Percentiles rank a stretch among this genome's conserved stretches.
phyloP scores from a whole-genome alignment of 2,113 vertebrate genomes.

The Rhynchopsitta pachyrhyncha region DNA sequence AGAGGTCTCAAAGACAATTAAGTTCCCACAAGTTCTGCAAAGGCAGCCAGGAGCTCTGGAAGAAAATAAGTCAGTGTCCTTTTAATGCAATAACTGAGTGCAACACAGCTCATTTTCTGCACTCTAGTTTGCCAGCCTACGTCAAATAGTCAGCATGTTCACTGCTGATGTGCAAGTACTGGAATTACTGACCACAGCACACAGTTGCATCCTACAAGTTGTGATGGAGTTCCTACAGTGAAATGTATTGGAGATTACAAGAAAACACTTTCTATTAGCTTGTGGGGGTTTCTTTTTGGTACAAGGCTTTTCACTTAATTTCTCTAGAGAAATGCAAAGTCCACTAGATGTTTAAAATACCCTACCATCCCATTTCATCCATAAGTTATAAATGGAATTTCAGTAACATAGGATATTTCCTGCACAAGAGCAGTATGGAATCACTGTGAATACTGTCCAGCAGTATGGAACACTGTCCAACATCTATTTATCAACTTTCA shows the following conservation, averaged over 20 bases:
- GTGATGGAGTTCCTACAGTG: background rate
- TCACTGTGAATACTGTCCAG: background rate
- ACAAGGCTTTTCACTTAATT: background rate
- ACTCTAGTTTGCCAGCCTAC: background rate
- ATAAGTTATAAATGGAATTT: background rate
- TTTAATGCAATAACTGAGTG: background rate
- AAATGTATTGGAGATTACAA: background rate
- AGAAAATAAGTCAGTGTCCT: background rate
- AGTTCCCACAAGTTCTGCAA: background rate
- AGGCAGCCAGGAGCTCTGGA: background rate
- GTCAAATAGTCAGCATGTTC: accelerated
- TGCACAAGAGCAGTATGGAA: background rate
- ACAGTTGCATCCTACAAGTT: background rate
- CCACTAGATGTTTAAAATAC: background rate
- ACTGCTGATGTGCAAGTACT: background rate
- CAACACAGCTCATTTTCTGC: background rate
- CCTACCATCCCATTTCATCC: background rate
- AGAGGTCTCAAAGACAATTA: slow-evolving; percentile 7
- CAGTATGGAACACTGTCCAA: background rate
- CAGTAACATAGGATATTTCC: background rate
- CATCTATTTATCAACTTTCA: background rate
- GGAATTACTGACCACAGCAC: background rate
- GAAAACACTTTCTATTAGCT: background rate
- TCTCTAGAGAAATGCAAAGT: background rate
- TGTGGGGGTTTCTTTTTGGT: background rate